Evolutionary conservation across 2,113 vertebrate species (phyloP).

Genomic region (Triplophysa siluroides): DNA sequence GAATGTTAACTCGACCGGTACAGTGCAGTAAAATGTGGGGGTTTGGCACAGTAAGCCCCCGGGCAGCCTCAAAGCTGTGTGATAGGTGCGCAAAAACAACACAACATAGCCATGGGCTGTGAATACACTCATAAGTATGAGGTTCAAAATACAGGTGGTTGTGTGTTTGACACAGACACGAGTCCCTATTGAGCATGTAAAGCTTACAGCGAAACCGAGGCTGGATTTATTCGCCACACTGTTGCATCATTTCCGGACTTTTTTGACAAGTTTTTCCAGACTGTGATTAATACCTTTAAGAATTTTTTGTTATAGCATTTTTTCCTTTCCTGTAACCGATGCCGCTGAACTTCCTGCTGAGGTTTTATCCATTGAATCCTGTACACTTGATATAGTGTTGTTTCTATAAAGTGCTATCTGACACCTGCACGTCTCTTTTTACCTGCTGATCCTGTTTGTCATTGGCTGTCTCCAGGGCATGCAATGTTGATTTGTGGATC

Average conservation of each 20-base stretch:
- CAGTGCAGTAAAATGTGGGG: slow-evolving; percentile 76
- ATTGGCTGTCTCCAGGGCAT: slow-evolving; percentile 3
- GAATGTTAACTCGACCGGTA: slow-evolving; percentile 83
- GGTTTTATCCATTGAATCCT: slow-evolving; percentile 35
- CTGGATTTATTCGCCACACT: not conserved
- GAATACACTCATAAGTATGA: slow-evolving; percentile 17
- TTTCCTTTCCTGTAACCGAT: slow-evolving; percentile 6
- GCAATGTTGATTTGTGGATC: slow-evolving; percentile 52
- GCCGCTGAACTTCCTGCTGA: slow-evolving; percentile 55
- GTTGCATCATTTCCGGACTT: not conserved
- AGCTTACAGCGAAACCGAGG: not conserved
- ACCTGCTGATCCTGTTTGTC: slow-evolving; percentile 61
- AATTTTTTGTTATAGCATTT: not conserved
- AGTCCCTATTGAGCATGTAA: not conserved
- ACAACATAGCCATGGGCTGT: slow-evolving; percentile 35
- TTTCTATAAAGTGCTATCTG: slow-evolving; percentile 50
- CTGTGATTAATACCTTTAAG: not conserved
- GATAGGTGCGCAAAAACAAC: slow-evolving; percentile 35
- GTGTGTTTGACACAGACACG: not conserved
- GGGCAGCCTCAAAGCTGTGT: slow-evolving; percentile 27
- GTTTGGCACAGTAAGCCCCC: slow-evolving; percentile 34
- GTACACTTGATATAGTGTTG: slow-evolving; percentile 49
- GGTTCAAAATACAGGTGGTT: slow-evolving; percentile 20
- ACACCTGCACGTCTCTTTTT: slow-evolving; percentile 47
- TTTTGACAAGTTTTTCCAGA: not conserved